phyloP scores from a whole-genome alignment of 1,140 invertebrate genomes.

The Zaprionus gabonicus region DNA sequence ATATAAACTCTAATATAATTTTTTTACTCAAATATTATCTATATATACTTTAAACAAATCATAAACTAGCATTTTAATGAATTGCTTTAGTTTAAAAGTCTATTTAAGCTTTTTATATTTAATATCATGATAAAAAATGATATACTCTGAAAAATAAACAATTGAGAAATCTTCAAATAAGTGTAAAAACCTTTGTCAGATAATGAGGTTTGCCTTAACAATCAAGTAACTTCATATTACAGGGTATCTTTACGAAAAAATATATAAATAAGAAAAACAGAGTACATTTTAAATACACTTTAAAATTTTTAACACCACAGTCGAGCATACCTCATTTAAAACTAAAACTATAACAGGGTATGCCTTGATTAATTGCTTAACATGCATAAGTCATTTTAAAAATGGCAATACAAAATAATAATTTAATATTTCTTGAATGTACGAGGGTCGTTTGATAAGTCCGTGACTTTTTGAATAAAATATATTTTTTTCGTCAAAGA shows the following conservation, averaged over 20 bases:
- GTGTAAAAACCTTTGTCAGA: background rate
- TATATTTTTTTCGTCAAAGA: too few species aligned
- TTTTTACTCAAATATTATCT: too few species aligned
- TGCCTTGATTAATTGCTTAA: background rate
- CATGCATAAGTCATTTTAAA: constrained; percentile 2
- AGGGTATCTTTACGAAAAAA: background rate
- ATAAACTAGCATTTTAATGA: too few species aligned
- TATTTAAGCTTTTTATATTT: too few species aligned
- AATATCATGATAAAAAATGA: too few species aligned
- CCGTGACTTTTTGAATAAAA: too few species aligned
- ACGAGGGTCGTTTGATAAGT: too few species aligned
- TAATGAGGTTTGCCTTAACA: background rate
- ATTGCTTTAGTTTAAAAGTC: too few species aligned
- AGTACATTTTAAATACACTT: background rate
- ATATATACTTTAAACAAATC: too few species aligned
- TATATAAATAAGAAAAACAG: background rate
- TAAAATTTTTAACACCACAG: background rate
- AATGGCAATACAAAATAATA: constrained; percentile 4
- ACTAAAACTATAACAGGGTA: background rate
- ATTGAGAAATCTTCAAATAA: background rate
- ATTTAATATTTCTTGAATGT: background rate
- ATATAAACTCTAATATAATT: too few species aligned
- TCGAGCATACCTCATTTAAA: background rate
- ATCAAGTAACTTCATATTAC: background rate
- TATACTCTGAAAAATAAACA: background rate